Base-by-base conservation (phyloP, 1,140 invertebrate species). In the Gerris buenoi region DNA sequence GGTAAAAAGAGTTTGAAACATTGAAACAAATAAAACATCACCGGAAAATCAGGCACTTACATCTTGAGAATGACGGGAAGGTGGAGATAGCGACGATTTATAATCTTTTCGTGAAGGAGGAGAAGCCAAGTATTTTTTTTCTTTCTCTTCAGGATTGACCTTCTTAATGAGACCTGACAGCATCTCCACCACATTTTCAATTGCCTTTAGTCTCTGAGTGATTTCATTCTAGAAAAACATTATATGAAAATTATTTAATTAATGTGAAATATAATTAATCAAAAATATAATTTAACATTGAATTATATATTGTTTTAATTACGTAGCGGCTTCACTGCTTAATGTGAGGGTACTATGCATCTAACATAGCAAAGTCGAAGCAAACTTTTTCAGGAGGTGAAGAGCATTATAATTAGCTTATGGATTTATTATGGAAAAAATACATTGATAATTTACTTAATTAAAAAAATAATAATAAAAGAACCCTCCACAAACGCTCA, bases 171-270 rank as follows among this genome's bases (percentile, higher is more conserved):
- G 88, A 26, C 84, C 84, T 29, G 87, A 88, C 62, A 91, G 77
- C 86, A 90, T 90, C 71, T 91, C 88, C 70, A 91, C 88, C 0
- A 90, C 88, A 76, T 89, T 90, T 76, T 86, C 84, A 71, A 90
- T 88, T 0, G 88, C 87, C 76, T 88, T 89, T 76, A 90, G 78
- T 80, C 90, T 90, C 72, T 84, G 88, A 77, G 89, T 86, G 68
- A 91, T 89, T 81, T 90, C 88, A 74, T 84, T 81, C 88, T 90
- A 80, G 70, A 73, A 72, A 76, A 59, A 60, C 27, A 56, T 23
- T 63, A 56, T 56, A 63, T 3, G 5, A 64, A 67, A 15, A 56
- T 27, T 18, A 29, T 61, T 25, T 58, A 60, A 22, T 66, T 22
- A 60, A 22, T 61, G 28, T 18, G n/a, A 22, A 28, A 18, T 10